Evolutionary conservation across 2,888 invertebrate species (phyloP).

Genomic region (Drosophila mulleri): DNA sequence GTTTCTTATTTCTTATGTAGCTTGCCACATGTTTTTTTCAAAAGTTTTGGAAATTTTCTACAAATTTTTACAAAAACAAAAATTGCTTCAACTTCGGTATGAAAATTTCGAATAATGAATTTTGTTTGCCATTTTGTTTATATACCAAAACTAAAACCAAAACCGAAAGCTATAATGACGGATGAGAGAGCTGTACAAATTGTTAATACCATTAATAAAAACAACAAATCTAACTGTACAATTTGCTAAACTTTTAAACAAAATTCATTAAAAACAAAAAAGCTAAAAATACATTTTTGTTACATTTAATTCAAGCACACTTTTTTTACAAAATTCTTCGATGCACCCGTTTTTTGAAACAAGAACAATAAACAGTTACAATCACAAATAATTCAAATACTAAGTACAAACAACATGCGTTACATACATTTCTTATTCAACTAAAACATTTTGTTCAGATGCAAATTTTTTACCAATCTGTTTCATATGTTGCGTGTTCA

Average conservation of each 20-base stretch:
- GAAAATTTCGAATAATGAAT: conserved; percentile 66
- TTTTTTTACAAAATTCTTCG: conserved; percentile 75
- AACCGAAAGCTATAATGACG: conserved; percentile 4
- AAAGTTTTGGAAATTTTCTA: conserved; percentile 65
- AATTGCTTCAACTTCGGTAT: conserved; percentile 62
- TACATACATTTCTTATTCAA: conserved; percentile 62
- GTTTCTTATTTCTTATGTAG: conserved; percentile 65
- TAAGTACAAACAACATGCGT: conserved; percentile 57
- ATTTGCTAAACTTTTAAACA: conserved; percentile 57
- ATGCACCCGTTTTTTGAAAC: conserved; percentile 76
- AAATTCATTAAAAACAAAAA: conserved; percentile 62
- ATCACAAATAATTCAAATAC: conserved; percentile 56
- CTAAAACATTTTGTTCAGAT: conserved; percentile 57
- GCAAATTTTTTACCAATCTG: conserved; percentile 61
- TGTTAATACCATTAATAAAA: conserved; percentile 46
- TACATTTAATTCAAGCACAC: conserved; percentile 74
- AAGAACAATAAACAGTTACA: conserved; percentile 56
- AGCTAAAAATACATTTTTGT: conserved; percentile 67
- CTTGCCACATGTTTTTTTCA: conserved; percentile 68
- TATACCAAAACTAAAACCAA: conserved; percentile 1
- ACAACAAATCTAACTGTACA: conserved; percentile 37
- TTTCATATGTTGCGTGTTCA: conserved; percentile 68
- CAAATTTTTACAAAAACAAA: conserved; percentile 23
- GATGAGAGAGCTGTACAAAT: conserved; percentile 43
- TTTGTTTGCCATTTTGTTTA: conserved; percentile 70